phyloP scores from a whole-genome alignment of 2,113 vertebrate species.

The Burhinus bistriatus region DNA sequence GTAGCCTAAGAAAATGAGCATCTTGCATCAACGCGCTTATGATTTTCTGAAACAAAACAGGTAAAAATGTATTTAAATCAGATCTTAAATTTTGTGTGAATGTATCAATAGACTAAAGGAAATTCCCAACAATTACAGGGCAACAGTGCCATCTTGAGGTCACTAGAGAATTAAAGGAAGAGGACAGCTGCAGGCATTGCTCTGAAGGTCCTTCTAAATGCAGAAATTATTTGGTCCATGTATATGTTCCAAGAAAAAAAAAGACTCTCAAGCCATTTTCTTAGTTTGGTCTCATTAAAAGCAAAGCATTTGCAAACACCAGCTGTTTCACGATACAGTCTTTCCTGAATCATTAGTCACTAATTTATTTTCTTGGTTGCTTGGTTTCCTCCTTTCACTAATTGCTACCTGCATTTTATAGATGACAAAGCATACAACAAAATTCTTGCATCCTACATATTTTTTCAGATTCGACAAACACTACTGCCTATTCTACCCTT shows the following conservation, averaged over 20 bases:
- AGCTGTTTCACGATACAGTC: not conserved
- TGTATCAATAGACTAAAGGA: too few species aligned
- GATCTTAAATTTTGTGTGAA: not conserved
- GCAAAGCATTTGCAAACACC: not conserved
- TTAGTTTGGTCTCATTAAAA: not conserved
- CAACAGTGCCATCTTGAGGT: conserved; percentile 64
- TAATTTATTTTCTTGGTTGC: not conserved
- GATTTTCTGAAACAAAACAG: not conserved
- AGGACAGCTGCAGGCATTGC: not conserved
- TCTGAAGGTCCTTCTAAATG: not conserved
- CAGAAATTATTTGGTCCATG: not conserved
- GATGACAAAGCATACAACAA: not conserved
- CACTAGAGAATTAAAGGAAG: not conserved
- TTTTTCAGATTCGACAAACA: not conserved
- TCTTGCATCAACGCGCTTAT: not conserved
- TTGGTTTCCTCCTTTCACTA: not conserved
- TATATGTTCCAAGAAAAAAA: not conserved
- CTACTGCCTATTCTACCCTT: not conserved
- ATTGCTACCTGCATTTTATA: not conserved
- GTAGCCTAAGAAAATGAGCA: not conserved
- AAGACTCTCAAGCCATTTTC: not conserved
- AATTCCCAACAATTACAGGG: not conserved
- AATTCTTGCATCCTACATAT: not conserved
- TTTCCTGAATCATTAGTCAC: not conserved
- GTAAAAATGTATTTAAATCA: not conserved